Evolutionary conservation across 2,888 invertebrate genomes (phyloP), one percentile per base, ranked within the genome.

Genomic region (Parelbella ahira): DNA sequence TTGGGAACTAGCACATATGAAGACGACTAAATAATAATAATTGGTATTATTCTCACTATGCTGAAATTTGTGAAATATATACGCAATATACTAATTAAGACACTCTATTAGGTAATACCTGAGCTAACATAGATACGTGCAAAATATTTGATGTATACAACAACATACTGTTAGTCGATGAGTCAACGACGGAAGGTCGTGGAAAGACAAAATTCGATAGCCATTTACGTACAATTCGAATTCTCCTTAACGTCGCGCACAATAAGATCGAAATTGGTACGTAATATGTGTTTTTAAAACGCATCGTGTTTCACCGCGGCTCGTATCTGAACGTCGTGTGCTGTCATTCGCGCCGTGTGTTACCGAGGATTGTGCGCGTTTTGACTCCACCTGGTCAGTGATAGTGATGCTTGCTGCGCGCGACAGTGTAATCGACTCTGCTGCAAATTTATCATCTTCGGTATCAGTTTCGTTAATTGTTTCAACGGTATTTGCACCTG

Each of bases 91-190:
- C 30, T 25, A 39, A 30, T 10, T 11, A 10, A 32, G 13, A 33
- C 25, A n/a, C 38, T 41, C 12, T 33, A 41, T 41, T 41, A 41
- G 33, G 41, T 33, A 33, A 33, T 21, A 33, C 25, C 3, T 10
- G 33, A 33, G 41, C 33, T n/a, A n/a, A n/a, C n/a, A n/a, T n/a
- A n/a, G n/a, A 33, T 32, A 19, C 32, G 25, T 21, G 41, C 33
- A 33, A 21, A 41, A 41, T 13, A 21, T 19, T 18, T 33, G 41
- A 41, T 33, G 32, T 27, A 13, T n/a, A n/a, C n/a, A n/a, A n/a
- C n/a, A n/a, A n/a, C n/a, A 32, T 39, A 32, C 39, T 39, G 39
- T 39, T 41, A 41, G 33, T 20, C 20, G 9, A 9, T 41, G 41
- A 33, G 5, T 41, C 41, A 41, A 15, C 9, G 33, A 11, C n/a